These are phyloP conservation scores for Chroicocephalus ridibundus DNA, from an alignment of 2,113 vertebrate genomes.

Conservation along the genomic window DNA sequence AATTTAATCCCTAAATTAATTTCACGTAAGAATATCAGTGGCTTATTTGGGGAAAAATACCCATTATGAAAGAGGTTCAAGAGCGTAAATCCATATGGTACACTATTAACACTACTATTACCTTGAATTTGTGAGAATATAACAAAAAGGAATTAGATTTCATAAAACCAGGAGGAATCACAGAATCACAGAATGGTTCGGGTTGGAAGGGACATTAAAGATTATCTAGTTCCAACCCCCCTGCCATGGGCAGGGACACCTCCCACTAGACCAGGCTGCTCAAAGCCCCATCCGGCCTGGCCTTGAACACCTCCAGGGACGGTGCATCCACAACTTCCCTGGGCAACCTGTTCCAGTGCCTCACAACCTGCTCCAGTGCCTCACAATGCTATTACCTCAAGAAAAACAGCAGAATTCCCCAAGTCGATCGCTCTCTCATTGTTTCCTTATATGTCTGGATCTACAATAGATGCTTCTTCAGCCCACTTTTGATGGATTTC, in stretches of 20 bases:
- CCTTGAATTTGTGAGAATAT: neutral
- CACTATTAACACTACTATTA: neutral
- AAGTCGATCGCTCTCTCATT: neutral
- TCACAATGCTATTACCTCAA: neutral
- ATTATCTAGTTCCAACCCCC: too few species aligned
- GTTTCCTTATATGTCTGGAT: neutral
- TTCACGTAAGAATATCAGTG: neutral
- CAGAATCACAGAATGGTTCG: too few species aligned
- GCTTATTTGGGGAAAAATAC: neutral
- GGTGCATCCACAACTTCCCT: too few species aligned
- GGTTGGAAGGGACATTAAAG: too few species aligned
- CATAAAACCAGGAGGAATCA: neutral
- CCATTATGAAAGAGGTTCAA: neutral
- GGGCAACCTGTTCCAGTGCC: too few species aligned
- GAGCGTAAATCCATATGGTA: neutral
- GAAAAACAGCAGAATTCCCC: neutral
- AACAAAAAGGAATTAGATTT: neutral
- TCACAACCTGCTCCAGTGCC: too few species aligned
- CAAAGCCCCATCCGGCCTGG: too few species aligned
- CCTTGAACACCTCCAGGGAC: too few species aligned
- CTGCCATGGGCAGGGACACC: too few species aligned
- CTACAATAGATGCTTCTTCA: neutral
- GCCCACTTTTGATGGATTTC: neutral
- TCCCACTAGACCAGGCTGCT: too few species aligned
- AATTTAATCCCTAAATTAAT: neutral